Percentiles rank a stretch among this genome's conserved stretches.
These are phyloP conservation scores for Caenorhabditis remanei DNA, from an alignment of 1,140 invertebrate species.

Conservation along the genomic window DNA sequence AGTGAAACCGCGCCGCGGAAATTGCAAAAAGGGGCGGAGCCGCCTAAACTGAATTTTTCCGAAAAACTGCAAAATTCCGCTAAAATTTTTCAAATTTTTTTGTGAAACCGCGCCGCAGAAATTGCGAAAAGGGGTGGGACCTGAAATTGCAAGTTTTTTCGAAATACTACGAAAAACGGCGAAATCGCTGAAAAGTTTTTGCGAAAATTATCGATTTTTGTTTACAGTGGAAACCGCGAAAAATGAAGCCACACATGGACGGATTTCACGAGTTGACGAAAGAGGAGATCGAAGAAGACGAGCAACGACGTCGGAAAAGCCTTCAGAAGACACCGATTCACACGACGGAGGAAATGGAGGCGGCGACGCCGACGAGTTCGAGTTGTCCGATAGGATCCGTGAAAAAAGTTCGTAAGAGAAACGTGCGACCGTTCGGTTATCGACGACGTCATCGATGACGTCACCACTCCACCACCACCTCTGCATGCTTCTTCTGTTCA, in stretches of 20 bases:
- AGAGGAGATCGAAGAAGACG: conserved; percentile 33
- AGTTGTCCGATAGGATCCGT: conserved; percentile 5
- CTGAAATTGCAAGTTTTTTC: too few species aligned
- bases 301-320: neutral
- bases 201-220: neutral
- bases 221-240: conserved; percentile 8
- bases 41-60: too few species aligned
- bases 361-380: conserved; percentile 15
- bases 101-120: too few species aligned
- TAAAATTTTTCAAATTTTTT: too few species aligned
- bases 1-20: too few species aligned
- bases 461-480: too few species aligned
- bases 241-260: conserved; percentile 35
- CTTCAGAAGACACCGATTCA: conserved; percentile 19
- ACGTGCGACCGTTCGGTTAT: neutral
- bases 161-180: too few species aligned
- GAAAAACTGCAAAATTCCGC: too few species aligned
- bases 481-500: too few species aligned
- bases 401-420: conserved; percentile 43
- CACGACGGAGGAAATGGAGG: neutral
- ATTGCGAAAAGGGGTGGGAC: too few species aligned
- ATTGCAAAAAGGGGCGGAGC: too few species aligned
- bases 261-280: conserved; percentile 24
- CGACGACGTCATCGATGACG: neutral
- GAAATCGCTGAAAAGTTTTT: too few species aligned